These are phyloP conservation scores for Saturnia pavonia DNA, from an alignment of 2,888 invertebrate genomes.

Conservation along the genomic window DNA sequence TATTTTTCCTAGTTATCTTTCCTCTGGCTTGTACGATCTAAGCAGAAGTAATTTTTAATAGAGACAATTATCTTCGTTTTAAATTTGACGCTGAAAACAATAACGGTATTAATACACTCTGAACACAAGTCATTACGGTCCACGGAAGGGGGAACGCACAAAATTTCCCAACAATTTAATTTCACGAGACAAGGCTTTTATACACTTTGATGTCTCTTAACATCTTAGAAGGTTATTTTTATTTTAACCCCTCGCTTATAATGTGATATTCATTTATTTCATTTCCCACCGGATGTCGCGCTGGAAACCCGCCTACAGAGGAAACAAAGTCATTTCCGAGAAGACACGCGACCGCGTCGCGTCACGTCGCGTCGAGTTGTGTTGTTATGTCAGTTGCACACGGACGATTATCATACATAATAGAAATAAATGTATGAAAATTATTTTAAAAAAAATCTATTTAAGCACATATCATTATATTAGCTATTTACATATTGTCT, in stretches of 20 bases:
- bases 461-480: too few relatives aligned
- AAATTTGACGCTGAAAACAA: slow-evolving; percentile 16
- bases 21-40: background rate
- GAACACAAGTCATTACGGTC: slow-evolving; percentile 48
- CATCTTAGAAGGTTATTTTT: slow-evolving; percentile 55
- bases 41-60: slow-evolving; percentile 16
- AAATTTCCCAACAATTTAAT: slow-evolving; percentile 59
- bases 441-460: background rate
- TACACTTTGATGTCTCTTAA: slow-evolving; percentile 47
- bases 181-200: slow-evolving; percentile 50
- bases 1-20: background rate
- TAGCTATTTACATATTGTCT: too few relatives aligned
- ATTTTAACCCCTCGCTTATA: slow-evolving; percentile 39
- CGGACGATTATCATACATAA: background rate
- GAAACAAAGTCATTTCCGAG: slow-evolving; percentile 77
- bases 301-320: slow-evolving; percentile 51
- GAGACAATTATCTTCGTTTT: slow-evolving; percentile 17
- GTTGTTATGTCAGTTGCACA: background rate
- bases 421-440: background rate
- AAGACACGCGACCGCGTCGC: slow-evolving; percentile 39
- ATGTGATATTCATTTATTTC: slow-evolving; percentile 73
- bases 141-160: slow-evolving; percentile 38
- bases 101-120: slow-evolving; percentile 15
- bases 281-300: slow-evolving; percentile 66
- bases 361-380: background rate